Evolutionary conservation across 2,797 vertebrate genomes (phyloP).

Genomic region (Chaetophractus vellerosus): DNA sequence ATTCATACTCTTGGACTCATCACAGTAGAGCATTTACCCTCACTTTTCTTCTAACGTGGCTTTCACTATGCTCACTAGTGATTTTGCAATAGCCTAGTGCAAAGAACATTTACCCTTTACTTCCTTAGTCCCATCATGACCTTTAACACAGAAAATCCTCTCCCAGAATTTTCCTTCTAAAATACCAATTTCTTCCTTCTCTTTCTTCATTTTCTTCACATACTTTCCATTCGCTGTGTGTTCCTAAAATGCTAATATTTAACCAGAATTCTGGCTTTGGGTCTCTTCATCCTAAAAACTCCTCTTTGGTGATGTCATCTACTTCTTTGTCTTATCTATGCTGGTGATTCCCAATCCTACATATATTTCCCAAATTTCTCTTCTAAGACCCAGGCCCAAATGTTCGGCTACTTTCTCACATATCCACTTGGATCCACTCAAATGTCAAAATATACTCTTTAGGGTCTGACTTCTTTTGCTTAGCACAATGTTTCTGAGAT

Average conservation of each 20-base stretch:
- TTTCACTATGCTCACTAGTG: not conserved
- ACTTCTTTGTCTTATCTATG: not conserved
- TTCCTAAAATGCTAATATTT: constrained; percentile 29
- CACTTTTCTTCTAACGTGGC: not conserved
- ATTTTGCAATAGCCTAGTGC: not conserved
- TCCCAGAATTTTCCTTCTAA: constrained; percentile 30
- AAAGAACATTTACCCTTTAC: not conserved
- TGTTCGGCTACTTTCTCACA: not conserved
- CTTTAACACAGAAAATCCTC: not conserved
- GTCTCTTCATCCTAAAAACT: not conserved
- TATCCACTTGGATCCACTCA: not conserved
- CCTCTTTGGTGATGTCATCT: not conserved
- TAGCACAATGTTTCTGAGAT: constrained; percentile 37
- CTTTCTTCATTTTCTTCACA: not conserved
- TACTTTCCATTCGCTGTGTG: not conserved
- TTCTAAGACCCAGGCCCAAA: not conserved
- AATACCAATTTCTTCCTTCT: not conserved
- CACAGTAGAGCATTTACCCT: not conserved
- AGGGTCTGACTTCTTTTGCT: constrained; percentile 22
- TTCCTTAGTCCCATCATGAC: not conserved
- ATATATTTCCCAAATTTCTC: not conserved
- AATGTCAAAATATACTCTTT: constrained; percentile 22
- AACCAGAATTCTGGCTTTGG: not conserved
- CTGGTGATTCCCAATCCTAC: not conserved
- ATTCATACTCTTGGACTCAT: not conserved